Conservation (phyloP, 2,888 invertebrate genomes). For the Lasioglossum vierecki region DNA sequence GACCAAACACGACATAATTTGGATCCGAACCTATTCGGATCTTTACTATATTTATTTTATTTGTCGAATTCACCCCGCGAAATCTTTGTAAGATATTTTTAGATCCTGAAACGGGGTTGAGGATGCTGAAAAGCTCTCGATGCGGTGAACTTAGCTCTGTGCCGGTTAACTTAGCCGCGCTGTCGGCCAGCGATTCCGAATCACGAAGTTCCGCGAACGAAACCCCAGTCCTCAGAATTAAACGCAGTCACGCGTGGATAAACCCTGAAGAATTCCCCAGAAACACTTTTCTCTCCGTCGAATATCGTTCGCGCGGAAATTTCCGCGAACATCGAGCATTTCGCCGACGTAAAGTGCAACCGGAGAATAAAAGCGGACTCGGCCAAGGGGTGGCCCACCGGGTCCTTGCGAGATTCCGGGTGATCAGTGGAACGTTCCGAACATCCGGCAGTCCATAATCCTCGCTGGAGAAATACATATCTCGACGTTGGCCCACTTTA, state of each 20-base stretch:
- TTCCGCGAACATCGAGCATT: constrained; percentile 42
- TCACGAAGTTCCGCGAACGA: constrained; percentile 2
- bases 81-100: not conserved
- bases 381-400: not conserved
- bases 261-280: constrained; percentile 30
- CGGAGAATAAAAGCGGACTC: constrained; percentile 43
- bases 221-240: constrained; percentile 20
- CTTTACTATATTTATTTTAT: not conserved
- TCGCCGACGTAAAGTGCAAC: constrained; percentile 29
- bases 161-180: not conserved
- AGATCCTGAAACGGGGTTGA: not conserved
- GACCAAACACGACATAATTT: too few species aligned
- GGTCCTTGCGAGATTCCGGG: constrained; percentile 21
- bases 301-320: constrained; percentile 37
- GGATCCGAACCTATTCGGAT: too few species aligned
- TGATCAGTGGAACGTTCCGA: constrained; percentile 18
- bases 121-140: not conserved
- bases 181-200: not conserved
- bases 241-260: constrained; percentile 46
- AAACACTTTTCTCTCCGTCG: constrained; percentile 31
- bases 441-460: constrained; percentile 10
- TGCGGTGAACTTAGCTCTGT: not conserved
- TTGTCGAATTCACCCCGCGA: not conserved
- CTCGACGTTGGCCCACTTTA: not conserved
- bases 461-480: not conserved